Base-by-base conservation (phyloP, 2,888 invertebrate species). In the Heliconius charithonia region DNA sequence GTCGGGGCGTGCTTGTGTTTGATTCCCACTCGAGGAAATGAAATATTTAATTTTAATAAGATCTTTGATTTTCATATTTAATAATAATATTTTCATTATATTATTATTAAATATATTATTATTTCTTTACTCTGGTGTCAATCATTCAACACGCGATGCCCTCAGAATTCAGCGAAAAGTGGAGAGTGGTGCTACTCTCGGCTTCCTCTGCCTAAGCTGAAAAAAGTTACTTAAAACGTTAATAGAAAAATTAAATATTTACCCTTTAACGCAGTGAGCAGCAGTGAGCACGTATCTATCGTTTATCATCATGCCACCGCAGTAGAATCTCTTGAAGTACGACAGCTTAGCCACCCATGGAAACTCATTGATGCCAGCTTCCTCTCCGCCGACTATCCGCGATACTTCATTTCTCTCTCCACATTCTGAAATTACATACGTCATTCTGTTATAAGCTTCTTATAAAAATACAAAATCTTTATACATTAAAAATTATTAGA, bases 201-300 rank as follows among this genome's bases (percentile, higher is more conserved):
- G 6, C 45, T 45, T 3, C 45, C 45, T 37, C 37, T 37, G 37
- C 37, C 37, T 29, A 2, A 29, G 29, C 29, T 29, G 29, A 4
- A 29, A 29, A 29, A 29, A 29, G 29, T 29, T 4, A 29, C 29
- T 0, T 29, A 29, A 29, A 29, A 29, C 29, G 29, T 29, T 29
- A 29, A 29, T 29, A 29, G 29, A 29, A 29, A 29, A 29, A 29
- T 29, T 29, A 3, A 45, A 75, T 65, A 66, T 75, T 81, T 92
- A 98, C 98, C 98, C 98, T 95, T 97, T 98, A 81, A 98, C 97
- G 89, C 98, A 98, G 89, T 98, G 98, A 0, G 98, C 98, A 0
- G 98, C 98, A 0, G 98, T 97, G 71, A 98, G 92, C 32, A 98
- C 98, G 86, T 98, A 98, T 92, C 97, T 96, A 91, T 98, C 98